Base-by-base conservation (phyloP, 2,797 vertebrate species). In the Peromyscus attwateri region DNA sequence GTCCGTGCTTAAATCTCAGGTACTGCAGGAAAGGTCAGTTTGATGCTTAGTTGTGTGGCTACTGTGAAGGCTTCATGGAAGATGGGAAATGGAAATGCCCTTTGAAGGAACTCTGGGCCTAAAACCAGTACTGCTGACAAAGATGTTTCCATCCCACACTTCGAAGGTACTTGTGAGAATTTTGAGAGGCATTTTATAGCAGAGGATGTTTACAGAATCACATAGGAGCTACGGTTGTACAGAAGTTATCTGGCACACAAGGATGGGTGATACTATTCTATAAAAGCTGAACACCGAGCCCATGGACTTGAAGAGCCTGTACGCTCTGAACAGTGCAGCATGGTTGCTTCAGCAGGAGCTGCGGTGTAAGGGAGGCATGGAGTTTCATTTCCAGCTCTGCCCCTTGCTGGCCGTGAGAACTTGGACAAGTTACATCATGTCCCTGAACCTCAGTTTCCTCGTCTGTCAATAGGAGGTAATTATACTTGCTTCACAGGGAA, bases 381-480 rank as follows among this genome's bases (percentile, higher is more conserved):
- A n/a, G 57, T 79, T 66, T 68, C 46, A 29, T 79, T 94, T 85
- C 75, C 0, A 1, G 25, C 19, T 70, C 75, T 75, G 55, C 8
- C 43, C 21, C 34, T 94, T 60, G 25, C 25, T 91, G 12, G 19
- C 83, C 52, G 17, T 96, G 94, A 75, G 76, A 94, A 85, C 23
- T 68, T 68, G 46, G 62, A 14, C 87, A 91, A 90, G 46, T 92
- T 95, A 71, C n/a, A 84, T 94, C 81, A 85, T 43, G 62, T 46
- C 55, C 91, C 40, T 88, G 66, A 96, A 88, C 29, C 34, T 92
- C 46, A 57, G 85, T 94, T 88, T 93, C 49, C 66, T 81, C 60
- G 46, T 88, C 80, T 83, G 52, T 92, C 88, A 95, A 62, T 76
- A 92, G 91, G 81, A 94, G 40, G 89, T 80, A 40, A 84, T 91